Base-by-base conservation (phyloP, 23 tunicate species). In the Trididemnum nubilum region DNA sequence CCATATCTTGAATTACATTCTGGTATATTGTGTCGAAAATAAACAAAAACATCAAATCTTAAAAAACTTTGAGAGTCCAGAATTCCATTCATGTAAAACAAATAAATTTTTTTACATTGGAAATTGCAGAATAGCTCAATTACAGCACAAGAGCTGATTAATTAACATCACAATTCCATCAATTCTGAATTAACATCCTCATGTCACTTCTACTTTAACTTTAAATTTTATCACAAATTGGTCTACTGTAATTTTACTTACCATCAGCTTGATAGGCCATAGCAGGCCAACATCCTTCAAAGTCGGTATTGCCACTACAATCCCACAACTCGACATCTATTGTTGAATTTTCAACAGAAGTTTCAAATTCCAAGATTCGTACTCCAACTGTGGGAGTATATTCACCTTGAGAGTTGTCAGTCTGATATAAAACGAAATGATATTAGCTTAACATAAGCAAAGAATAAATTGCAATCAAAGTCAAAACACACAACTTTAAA, bases 301-400 rank as follows among this genome's bases (percentile, higher is more conserved):
- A 80, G 3, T 93, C 88, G 39, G 83, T 85, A 26, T 71, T 86
- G 63, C 98, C 98, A 80, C 98, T 76, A 72, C 98, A 93, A 69
- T 93, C 98, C 98, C 98, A 93, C 80, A 93, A 49, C 65, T 93
- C 98, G 29, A 93, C 83, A 30, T 93, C 98, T 0, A 93, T 64
- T 29, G 59, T 79, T 0, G 87, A 52, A 75, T 74, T 88, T 28
- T 73, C 75, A 24, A 85, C 78, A 15, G 36, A 35, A 28, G 50
- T 87, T 73, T 96, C 99, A 79, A 96, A 96, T 78, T 96, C 99
- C 60, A 96, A 85, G 34, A 96, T 87, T 76, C 99, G 75, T 5
- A 84, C 90, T 0, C 97, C 94, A 65, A 78, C 90, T 1, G 99
- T 96, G 27, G 97, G 94, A 7, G 60, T 71, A 66, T 93, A 93